A percentile compares a stretch with the other conserved stretches of the same genome.
phyloP scores from a whole-genome alignment of 1,140 invertebrate genomes.

The Nymphalis io region DNA sequence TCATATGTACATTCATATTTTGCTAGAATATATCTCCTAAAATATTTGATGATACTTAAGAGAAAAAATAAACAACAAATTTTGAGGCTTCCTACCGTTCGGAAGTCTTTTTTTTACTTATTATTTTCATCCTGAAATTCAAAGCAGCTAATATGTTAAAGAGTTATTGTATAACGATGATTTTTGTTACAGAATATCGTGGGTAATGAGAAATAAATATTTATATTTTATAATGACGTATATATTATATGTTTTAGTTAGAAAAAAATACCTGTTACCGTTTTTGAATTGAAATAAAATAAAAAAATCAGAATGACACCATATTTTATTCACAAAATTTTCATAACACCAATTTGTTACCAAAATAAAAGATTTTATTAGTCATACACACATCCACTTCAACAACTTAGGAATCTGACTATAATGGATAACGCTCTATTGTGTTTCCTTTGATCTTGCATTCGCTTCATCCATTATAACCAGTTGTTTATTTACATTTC shows the following conservation, averaged over 20 bases:
- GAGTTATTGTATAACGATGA: no score
- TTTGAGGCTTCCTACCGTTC: no score
- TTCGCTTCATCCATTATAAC: constrained; percentile 50
- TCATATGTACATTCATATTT: no score
- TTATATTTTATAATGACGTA: constrained; percentile 1
- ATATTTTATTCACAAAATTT: constrained; percentile 79
- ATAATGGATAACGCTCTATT: constrained; percentile 50
- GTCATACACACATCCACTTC: constrained; percentile 76
- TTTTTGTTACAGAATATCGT: constrained; percentile 29
- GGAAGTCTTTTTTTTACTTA: no score
- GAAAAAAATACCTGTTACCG: neutral
- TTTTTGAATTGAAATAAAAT: constrained; percentile 36
- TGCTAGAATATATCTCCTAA: no score
- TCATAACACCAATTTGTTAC: constrained; percentile 79
- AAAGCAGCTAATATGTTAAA: no score
- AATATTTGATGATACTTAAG: no score
- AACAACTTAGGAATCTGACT: constrained; percentile 67
- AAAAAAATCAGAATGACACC: constrained; percentile 71
- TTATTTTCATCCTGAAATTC: neutral
- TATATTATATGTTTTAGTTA: neutral
- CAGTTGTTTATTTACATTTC: constrained; percentile 65
- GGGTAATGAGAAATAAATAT: constrained; percentile 51
- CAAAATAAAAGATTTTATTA: constrained; percentile 79
- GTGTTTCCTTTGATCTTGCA: constrained; percentile 41
- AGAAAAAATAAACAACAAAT: no score